Conservation (phyloP, 1,140 invertebrate genomes). For the Orchesella cincta region DNA sequence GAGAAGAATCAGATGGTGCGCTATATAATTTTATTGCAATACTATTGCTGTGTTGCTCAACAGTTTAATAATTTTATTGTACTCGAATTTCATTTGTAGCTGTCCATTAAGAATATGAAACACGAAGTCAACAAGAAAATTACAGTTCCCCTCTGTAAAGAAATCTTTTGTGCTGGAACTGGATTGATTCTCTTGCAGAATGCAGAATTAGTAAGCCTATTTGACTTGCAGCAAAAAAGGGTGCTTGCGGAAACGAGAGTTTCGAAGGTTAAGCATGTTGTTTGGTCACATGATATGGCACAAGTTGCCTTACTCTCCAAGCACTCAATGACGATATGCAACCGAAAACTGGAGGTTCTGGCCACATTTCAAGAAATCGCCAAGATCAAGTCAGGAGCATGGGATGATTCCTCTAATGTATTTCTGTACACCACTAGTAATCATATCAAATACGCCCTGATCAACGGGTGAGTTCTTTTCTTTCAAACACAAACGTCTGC, state of each 20-base stretch:
- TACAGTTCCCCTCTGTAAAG: constrained; percentile 84
- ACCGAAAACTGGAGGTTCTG: neutral
- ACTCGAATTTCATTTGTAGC: constrained; percentile 60
- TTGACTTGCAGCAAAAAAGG: constrained; percentile 96
- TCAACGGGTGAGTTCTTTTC: constrained; percentile 71
- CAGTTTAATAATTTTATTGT: neutral
- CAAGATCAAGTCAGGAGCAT: neutral
- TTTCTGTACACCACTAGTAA: constrained; percentile 99
- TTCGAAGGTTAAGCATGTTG: constrained; percentile 74
- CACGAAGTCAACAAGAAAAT: constrained; percentile 98
- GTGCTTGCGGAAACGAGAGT: constrained; percentile 73
- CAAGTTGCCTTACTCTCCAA: constrained; percentile 90
- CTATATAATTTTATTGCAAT: neutral
- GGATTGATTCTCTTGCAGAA: constrained; percentile 94
- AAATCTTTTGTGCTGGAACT: constrained; percentile 98
- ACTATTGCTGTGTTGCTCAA: neutral
- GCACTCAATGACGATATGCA: constrained; percentile 71
- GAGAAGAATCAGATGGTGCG: constrained; percentile 81
- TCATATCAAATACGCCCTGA: constrained; percentile 97
- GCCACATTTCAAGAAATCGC: constrained; percentile 23
- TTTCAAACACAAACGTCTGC: neutral
- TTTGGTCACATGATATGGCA: constrained; percentile 94
- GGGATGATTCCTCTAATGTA: constrained; percentile 64
- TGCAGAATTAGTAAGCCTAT: constrained; percentile 83
- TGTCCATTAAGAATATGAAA: constrained; percentile 95